Evolutionary conservation across 2,113 vertebrate genomes (phyloP).

Genomic region (Panthera tigris): DNA sequence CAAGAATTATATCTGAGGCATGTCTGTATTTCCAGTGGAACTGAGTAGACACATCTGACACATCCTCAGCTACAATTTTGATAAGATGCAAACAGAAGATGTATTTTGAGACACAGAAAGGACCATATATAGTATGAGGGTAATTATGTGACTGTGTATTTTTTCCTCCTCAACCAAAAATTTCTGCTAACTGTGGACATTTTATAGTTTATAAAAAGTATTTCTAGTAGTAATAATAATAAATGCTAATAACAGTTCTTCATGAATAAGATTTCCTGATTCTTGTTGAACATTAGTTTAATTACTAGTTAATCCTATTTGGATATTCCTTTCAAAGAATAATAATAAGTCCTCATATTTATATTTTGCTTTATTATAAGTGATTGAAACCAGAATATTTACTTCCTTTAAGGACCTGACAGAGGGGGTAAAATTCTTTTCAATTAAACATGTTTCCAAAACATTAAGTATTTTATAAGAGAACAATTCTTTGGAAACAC

Average conservation of each 20-base stretch:
- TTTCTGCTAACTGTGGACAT: background rate
- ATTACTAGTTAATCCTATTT: background rate
- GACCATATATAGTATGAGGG: background rate
- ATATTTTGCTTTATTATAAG: background rate
- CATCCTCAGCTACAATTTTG: background rate
- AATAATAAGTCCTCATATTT: background rate
- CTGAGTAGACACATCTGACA: background rate
- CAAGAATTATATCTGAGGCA: background rate
- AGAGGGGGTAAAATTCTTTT: conserved; percentile 23
- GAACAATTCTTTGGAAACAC: background rate
- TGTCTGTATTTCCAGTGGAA: background rate
- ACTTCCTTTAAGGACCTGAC: background rate
- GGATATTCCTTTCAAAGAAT: background rate
- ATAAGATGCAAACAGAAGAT: background rate
- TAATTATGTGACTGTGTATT: background rate
- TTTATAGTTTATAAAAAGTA: background rate
- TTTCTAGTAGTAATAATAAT: background rate
- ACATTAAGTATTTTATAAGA: background rate
- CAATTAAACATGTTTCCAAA: background rate
- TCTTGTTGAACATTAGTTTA: background rate
- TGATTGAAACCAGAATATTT: background rate
- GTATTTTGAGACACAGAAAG: background rate
- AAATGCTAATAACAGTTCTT: background rate
- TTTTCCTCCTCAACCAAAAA: background rate
- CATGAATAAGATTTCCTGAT: background rate